Evolutionary conservation across 2,113 vertebrate genomes (phyloP), one percentile per base, ranked within the genome.

Genomic region (Xenus cinereus): DNA sequence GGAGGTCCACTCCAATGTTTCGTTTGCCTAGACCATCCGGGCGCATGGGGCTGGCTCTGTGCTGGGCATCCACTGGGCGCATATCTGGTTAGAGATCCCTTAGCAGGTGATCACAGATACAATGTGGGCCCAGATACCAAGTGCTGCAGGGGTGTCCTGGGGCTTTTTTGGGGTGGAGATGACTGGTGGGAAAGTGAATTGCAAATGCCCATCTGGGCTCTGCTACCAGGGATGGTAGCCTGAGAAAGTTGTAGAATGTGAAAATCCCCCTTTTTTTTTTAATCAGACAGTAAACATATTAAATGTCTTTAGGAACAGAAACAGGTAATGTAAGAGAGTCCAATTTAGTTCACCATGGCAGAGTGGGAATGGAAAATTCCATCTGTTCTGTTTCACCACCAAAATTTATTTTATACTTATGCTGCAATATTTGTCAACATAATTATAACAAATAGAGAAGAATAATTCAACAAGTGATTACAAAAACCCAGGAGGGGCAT

Each of bases 11-110:
- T 62, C 22, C 50, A 41, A 4, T 2, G 2, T 30, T 51, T 72
- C 0, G 0, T 14, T 63, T 22, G 6, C 63, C 41, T 33, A 26
- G 4, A 7, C 8, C 2, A 1, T 18, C 8, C 6, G 0, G 1
- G 39, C 1, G 4, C 18, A 3, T 3, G 18, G 32, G 32, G 4
- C 14, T 71, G 33, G 8, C 56, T 82, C n/a, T 87, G 3, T 10
- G 12, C 28, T 53, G 64, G 12, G 45, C 39, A 33, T 4, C 13
- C 18, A 27, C 7, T 3, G 3, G 27, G 10, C 2, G 1, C 24
- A 6, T 9, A 16, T 53, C 50, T 57, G 41, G 24, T 63, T 75
- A 32, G 0, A 1, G 39, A 41, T 45, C n/a, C 11, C n/a, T 71
- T 63, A 41, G 39, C 22, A 71, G 32, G 28, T 41, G 28, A n/a